A percentile compares a stretch with the other conserved stretches of the same genome.
Evolutionary conservation across 2,797 vertebrate species (phyloP).

Genomic region (Ctenopoma kingsleyae): DNA sequence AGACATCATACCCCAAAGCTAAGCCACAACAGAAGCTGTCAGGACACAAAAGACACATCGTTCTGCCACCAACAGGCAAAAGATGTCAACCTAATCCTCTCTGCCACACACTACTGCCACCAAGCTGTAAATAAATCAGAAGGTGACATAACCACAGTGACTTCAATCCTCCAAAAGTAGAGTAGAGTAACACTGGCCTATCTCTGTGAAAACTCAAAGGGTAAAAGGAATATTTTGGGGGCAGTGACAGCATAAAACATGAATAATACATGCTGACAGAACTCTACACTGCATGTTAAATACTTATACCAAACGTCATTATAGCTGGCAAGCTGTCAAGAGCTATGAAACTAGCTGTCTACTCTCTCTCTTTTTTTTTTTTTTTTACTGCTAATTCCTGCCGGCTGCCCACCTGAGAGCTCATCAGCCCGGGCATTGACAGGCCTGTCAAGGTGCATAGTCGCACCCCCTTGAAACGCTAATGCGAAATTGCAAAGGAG

Average conservation of each 20-base stretch:
- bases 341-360: neutral
- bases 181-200: conserved; percentile 33
- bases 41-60: conserved; percentile 55
- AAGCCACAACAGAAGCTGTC: conserved; percentile 50
- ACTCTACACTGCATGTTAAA: neutral
- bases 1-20: conserved; percentile 48
- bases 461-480: conserved; percentile 2
- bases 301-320: neutral
- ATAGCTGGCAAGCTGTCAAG: neutral
- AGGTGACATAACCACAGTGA: conserved; percentile 74
- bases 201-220: conserved; percentile 14
- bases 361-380: too few species aligned
- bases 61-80: conserved; percentile 53
- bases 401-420: conserved; percentile 17
- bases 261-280: neutral
- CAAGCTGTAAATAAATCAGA: conserved; percentile 78
- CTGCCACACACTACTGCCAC: conserved; percentile 57
- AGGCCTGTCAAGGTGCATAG: conserved; percentile 53
- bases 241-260: conserved; percentile 1
- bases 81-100: conserved; percentile 66
- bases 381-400: conserved; percentile 1
- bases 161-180: conserved; percentile 60
- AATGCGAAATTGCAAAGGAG: conserved; percentile 16
- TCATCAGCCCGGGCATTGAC: conserved; percentile 24
- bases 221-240: conserved; percentile 19